These are phyloP conservation scores for Elysia chlorotica DNA, from an alignment of 1,140 invertebrate species.

Conservation along the genomic window DNA sequence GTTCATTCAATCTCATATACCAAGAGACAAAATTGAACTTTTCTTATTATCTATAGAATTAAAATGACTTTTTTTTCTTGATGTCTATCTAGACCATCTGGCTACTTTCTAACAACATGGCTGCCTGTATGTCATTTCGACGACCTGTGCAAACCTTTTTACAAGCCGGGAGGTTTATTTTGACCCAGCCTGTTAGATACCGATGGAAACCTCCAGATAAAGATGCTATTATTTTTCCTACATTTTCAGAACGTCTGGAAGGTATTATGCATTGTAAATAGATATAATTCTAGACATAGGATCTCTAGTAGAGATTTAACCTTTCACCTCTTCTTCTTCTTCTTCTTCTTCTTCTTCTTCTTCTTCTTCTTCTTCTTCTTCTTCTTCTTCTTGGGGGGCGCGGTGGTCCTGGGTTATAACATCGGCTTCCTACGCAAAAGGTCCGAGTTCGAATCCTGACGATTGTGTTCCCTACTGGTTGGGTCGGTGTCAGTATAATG, in stretches of 20 bases:
- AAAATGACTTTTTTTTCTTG: too few species aligned
- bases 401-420: neutral
- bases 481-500: too few species aligned
- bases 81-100: too few species aligned
- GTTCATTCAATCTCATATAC: too few species aligned
- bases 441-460: too few species aligned
- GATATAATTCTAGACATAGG: neutral
- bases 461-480: too few species aligned
- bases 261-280: neutral
- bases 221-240: neutral
- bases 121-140: neutral
- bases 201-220: constrained; percentile 8
- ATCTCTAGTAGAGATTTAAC: neutral
- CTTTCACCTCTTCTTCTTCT: too few species aligned
- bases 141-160: neutral
- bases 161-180: neutral
- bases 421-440: neutral
- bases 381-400: neutral
- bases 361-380: too few species aligned
- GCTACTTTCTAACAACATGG: constrained; percentile 3
- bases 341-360: too few species aligned
- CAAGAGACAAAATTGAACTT: too few species aligned
- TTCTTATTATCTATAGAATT: too few species aligned
- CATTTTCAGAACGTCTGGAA: neutral
- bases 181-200: neutral